Conservation (phyloP, 2,113 vertebrate species). For the Ariopsis seemanni region DNA sequence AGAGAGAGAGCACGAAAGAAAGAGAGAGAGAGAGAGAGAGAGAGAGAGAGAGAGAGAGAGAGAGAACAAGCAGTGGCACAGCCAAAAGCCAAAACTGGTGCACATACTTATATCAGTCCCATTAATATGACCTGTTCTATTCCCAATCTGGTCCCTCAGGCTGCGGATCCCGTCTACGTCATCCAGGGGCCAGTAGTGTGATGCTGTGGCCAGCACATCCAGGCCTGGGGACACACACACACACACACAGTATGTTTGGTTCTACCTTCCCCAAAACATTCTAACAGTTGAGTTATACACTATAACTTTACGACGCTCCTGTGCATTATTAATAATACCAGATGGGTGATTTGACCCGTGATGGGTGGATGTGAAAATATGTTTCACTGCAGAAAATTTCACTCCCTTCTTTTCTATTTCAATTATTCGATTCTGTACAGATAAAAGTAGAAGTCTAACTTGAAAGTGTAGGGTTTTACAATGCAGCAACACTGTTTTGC, state of each 20-base stretch:
- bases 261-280: background rate
- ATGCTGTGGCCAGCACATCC: conserved; percentile 83
- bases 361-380: background rate
- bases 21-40: conserved; percentile 9
- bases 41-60: background rate
- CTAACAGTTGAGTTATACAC: background rate
- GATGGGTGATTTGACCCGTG: too few relatives aligned
- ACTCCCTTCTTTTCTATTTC: background rate
- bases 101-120: conserved; percentile 73
- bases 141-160: conserved; percentile 82
- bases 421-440: background rate
- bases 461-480: background rate
- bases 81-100: conserved; percentile 43
- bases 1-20: background rate
- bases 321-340: background rate
- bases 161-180: conserved; percentile 86
- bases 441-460: background rate
- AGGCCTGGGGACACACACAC: conserved; percentile 74
- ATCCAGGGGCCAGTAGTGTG: conserved; percentile 93
- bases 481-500: background rate
- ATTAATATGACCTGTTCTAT: conserved; percentile 76
- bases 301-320: background rate
- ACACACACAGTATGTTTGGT: background rate
- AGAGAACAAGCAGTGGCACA: conserved; percentile 1
- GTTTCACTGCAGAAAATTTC: background rate